These are phyloP conservation scores for Suillia variegata DNA, from an alignment of 2,888 invertebrate species.

Conservation along the genomic window DNA sequence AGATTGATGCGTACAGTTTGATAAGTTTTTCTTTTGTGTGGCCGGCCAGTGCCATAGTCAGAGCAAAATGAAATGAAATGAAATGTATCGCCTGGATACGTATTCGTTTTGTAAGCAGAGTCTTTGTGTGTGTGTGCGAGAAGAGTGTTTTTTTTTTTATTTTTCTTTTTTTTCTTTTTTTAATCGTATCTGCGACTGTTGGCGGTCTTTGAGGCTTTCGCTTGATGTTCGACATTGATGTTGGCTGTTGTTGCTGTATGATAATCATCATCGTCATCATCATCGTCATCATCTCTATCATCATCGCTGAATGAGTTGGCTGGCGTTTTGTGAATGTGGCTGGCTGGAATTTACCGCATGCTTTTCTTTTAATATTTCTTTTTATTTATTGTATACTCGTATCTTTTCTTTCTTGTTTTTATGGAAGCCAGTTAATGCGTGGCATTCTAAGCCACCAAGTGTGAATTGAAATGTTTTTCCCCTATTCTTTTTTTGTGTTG, in stretches of 20 bases:
- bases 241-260: neutral
- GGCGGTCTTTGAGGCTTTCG: slow-evolving; percentile 40
- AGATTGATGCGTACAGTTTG: neutral
- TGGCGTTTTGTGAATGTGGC: neutral
- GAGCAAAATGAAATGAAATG: neutral
- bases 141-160: no score
- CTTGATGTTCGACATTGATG: slow-evolving; percentile 12
- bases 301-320: neutral
- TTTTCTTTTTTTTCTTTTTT: no score
- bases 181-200: slow-evolving; percentile 28
- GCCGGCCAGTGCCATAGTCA: no score
- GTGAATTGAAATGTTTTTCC: slow-evolving; percentile 29
- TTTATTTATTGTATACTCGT: no score
- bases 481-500: neutral
- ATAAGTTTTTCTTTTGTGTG: neutral
- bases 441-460: slow-evolving; percentile 27
- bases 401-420: neutral
- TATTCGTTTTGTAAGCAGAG: neutral
- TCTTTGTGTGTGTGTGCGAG: neutral
- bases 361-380: no score
- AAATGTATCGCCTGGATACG: slow-evolving; percentile 4
- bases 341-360: neutral
- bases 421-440: slow-evolving; percentile 5
- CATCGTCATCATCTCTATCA: neutral
- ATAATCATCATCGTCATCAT: no score